Conservation (phyloP, 2,113 vertebrate species). For the Pholis gunnellus region DNA sequence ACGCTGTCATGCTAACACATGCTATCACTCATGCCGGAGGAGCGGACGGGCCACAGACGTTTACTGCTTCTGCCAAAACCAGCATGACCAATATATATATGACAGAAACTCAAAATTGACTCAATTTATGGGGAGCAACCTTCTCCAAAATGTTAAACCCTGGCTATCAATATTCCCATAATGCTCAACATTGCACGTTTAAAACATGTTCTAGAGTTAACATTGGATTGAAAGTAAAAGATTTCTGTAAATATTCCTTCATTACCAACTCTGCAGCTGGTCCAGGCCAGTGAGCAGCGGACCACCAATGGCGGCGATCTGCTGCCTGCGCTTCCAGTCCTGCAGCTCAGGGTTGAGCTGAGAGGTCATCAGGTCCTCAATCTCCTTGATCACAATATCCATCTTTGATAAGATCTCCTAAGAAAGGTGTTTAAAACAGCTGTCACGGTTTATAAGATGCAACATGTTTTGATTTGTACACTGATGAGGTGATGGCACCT, state of each 20-base stretch:
- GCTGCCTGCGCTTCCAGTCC: constrained; percentile 95
- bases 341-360: constrained; percentile 91
- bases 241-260: background rate
- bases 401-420: constrained; percentile 94
- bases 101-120: background rate
- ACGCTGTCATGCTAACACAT: too few relatives aligned
- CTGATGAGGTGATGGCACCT: too few relatives aligned
- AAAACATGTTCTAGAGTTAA: background rate
- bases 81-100: background rate
- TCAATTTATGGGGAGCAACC: background rate
- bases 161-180: background rate
- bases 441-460: too few relatives aligned
- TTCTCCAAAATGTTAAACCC: background rate
- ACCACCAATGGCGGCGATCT: constrained; percentile 94
- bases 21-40: too few relatives aligned
- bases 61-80: too few relatives aligned
- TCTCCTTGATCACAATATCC: constrained; percentile 90
- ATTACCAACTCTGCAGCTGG: constrained; percentile 96
- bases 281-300: constrained; percentile 92
- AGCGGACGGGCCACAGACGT: too few relatives aligned
- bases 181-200: background rate
- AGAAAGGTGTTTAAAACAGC: background rate
- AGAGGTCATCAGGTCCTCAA: constrained; percentile 88
- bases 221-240: background rate
- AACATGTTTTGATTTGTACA: background rate